These are phyloP conservation scores for Cepphus grylle DNA, from an alignment of 2,113 vertebrate genomes.

Conservation along the genomic window DNA sequence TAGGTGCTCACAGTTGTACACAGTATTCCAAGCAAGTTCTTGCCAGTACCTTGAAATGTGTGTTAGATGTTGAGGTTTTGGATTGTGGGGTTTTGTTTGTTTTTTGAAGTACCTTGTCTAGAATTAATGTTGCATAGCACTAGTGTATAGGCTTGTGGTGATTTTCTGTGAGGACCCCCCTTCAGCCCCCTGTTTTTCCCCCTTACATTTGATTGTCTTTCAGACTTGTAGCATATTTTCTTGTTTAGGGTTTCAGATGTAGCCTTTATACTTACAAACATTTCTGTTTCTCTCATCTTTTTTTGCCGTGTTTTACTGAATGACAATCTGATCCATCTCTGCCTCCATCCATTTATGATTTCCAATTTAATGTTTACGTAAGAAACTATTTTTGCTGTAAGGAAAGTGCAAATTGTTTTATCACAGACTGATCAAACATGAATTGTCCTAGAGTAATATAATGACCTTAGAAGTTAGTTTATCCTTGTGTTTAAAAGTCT, in stretches of 20 bases:
- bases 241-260: background rate
- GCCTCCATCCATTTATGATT: background rate
- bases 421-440: background rate
- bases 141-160: background rate
- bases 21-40: background rate
- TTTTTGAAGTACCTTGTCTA: background rate
- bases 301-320: background rate
- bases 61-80: background rate
- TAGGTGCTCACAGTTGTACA: background rate
- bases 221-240: background rate
- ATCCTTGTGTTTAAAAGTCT: background rate
- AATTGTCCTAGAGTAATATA: background rate
- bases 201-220: background rate
- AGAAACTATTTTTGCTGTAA: background rate
- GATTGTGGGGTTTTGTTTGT: background rate
- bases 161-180: background rate
- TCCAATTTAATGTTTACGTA: background rate
- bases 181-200: rapidly evolving
- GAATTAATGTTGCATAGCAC: background rate
- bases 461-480: background rate
- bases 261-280: background rate
- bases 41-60: background rate
- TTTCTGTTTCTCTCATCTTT: background rate
- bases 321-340: background rate
- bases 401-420: background rate